Percentiles rank a stretch among this genome's conserved stretches.
Conservation (phyloP, 2,113 vertebrate species). For the Turnix velox region DNA sequence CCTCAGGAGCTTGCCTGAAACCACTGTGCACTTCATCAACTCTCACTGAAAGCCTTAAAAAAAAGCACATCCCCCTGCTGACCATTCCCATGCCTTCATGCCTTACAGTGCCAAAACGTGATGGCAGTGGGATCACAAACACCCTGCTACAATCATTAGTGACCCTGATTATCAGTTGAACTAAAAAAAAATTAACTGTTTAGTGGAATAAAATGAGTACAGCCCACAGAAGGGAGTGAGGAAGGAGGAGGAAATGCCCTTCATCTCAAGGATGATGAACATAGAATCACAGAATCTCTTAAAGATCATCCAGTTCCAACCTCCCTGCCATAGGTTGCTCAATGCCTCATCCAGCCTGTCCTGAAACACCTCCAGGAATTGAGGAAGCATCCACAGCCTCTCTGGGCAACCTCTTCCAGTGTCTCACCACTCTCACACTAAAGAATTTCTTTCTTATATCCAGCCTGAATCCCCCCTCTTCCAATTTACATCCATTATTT, state of each 20-base stretch:
- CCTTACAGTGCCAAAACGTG: not conserved
- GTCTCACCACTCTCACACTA: too few species aligned
- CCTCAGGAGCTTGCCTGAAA: not conserved
- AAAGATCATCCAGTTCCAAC: too few species aligned
- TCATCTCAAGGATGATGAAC: too few species aligned
- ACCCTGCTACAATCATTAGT: not conserved
- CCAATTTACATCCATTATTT: too few species aligned
- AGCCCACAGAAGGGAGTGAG: not conserved
- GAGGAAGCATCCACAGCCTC: too few species aligned
- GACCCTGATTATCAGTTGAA: not conserved
- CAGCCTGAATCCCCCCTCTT: too few species aligned
- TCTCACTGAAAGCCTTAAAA: not conserved
- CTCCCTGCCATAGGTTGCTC: too few species aligned
- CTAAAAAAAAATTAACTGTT: not conserved
- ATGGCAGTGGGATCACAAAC: not conserved
- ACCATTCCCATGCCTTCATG: not conserved
- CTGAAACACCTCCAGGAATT: too few species aligned
- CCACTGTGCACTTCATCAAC: fast-evolving
- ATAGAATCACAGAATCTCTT: too few species aligned
- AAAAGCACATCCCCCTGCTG: not conserved
- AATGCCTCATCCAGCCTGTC: too few species aligned
- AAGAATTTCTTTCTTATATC: too few species aligned
- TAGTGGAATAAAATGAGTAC: not conserved
- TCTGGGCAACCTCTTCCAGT: too few species aligned
- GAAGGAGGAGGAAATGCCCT: not conserved